These are phyloP conservation scores for Aethina tumida DNA, from an alignment of 1,140 invertebrate genomes.

Conservation along the genomic window DNA sequence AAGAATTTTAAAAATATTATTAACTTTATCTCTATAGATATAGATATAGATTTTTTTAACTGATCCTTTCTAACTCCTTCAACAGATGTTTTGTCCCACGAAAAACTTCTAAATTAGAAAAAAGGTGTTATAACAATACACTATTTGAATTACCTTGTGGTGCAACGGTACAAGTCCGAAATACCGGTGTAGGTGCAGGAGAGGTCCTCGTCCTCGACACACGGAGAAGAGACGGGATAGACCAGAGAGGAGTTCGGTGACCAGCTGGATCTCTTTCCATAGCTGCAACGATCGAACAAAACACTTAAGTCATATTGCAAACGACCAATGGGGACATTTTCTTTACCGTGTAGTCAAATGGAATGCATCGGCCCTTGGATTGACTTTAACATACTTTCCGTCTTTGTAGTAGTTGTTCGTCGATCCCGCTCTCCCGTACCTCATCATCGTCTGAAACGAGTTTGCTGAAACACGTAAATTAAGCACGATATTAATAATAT, in stretches of 20 bases:
- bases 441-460: slow-evolving; percentile 18
- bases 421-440: slow-evolving; percentile 20
- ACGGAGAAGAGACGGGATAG: slow-evolving; percentile 14
- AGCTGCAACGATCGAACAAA: slow-evolving; percentile 17
- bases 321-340: slow-evolving; percentile 5
- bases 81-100: too few relatives aligned
- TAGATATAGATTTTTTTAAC: too few relatives aligned
- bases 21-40: too few relatives aligned
- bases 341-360: slow-evolving; percentile 20
- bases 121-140: too few relatives aligned
- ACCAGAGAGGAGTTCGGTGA: slow-evolving; percentile 9
- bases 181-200: slow-evolving; percentile 27
- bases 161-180: slow-evolving; percentile 29
- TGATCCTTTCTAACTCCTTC: too few relatives aligned
- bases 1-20: too few relatives aligned
- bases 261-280: slow-evolving; percentile 26
- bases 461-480: slow-evolving; percentile 6
- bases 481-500: neutral
- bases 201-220: slow-evolving; percentile 18
- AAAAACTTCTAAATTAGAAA: too few relatives aligned
- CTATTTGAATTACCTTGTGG: slow-evolving; percentile 23
- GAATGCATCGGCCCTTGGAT: slow-evolving; percentile 21
- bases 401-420: slow-evolving; percentile 10
- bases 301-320: slow-evolving; percentile 2
- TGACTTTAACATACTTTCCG: slow-evolving; percentile 17